A percentile compares a stretch with the other conserved stretches of the same genome.
Evolutionary conservation across 2,113 vertebrate genomes (phyloP).

Genomic region (Proteles cristata): DNA sequence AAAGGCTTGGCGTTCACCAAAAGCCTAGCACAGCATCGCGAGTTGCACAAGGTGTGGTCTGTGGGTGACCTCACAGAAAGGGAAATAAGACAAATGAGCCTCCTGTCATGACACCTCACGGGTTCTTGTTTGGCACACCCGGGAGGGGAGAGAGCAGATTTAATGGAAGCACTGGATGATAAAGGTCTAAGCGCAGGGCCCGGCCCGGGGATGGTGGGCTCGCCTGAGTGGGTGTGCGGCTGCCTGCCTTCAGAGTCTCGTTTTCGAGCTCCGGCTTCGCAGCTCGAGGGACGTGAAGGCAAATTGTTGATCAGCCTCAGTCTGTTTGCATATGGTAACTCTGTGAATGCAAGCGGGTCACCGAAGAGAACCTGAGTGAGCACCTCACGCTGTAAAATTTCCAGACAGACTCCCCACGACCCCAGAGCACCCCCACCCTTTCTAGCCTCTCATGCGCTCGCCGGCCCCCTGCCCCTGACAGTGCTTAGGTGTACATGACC

Average conservation of each 20-base stretch:
- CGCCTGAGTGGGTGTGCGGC: rapidly evolving
- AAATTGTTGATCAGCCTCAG: neutral
- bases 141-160: neutral
- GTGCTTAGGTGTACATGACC: rapidly evolving
- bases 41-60: neutral
- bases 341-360: neutral
- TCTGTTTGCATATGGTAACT: rapidly evolving
- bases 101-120: neutral
- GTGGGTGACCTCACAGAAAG: neutral
- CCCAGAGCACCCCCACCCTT: neutral
- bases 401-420: neutral
- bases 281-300: rapidly evolving
- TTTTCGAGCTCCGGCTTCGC: neutral
- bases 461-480: neutral
- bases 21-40: neutral
- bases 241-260: too few species aligned
- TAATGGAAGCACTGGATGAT: rapidly evolving
- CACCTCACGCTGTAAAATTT: neutral
- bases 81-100: neutral
- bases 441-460: rapidly evolving
- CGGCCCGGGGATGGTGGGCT: rapidly evolving
- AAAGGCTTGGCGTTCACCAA: neutral
- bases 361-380: too few species aligned
- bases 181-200: rapidly evolving
- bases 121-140: neutral